These are phyloP conservation scores for Erebia palarica DNA, from an alignment of 2,888 invertebrate species.

Conservation along the genomic window DNA sequence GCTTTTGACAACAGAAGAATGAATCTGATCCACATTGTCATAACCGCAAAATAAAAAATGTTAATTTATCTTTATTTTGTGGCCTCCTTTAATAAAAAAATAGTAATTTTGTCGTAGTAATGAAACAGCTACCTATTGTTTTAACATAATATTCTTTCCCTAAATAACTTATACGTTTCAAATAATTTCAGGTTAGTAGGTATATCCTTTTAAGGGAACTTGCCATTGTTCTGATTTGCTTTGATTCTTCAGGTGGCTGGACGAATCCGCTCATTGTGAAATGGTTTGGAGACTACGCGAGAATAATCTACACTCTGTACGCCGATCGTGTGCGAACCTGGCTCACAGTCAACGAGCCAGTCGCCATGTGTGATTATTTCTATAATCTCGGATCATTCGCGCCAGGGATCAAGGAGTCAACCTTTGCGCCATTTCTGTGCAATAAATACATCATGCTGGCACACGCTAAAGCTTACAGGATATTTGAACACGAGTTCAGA, in stretches of 20 bases:
- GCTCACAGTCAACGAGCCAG: slow-evolving; percentile 88
- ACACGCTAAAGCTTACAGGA: slow-evolving; percentile 83
- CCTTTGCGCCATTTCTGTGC: slow-evolving; percentile 81
- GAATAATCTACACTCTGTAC: slow-evolving; percentile 75
- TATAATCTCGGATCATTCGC: slow-evolving; percentile 57
- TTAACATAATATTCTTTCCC: no score
- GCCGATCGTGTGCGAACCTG: slow-evolving; percentile 84
- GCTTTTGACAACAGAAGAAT: no score
- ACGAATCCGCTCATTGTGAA: slow-evolving; percentile 82
- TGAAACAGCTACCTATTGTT: no score
- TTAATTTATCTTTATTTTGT: no score
- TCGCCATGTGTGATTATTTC: slow-evolving; percentile 56
- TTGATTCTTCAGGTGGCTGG: slow-evolving; percentile 78
- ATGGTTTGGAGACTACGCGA: slow-evolving; percentile 83
- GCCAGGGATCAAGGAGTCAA: slow-evolving; percentile 53
- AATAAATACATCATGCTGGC: slow-evolving; percentile 85
- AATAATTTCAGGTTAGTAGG: no score
- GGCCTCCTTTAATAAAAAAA: no score
- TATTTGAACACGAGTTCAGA: slow-evolving; percentile 80
- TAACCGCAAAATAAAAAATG: no score
- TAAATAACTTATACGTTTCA: no score
- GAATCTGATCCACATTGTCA: no score
- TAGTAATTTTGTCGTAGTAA: no score
- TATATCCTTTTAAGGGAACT: no score
- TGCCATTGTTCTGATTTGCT: no score